Percentiles rank a stretch among this genome's conserved stretches.
Evolutionary conservation across 1,140 invertebrate genomes (phyloP).

Genomic region (Diprion similis): DNA sequence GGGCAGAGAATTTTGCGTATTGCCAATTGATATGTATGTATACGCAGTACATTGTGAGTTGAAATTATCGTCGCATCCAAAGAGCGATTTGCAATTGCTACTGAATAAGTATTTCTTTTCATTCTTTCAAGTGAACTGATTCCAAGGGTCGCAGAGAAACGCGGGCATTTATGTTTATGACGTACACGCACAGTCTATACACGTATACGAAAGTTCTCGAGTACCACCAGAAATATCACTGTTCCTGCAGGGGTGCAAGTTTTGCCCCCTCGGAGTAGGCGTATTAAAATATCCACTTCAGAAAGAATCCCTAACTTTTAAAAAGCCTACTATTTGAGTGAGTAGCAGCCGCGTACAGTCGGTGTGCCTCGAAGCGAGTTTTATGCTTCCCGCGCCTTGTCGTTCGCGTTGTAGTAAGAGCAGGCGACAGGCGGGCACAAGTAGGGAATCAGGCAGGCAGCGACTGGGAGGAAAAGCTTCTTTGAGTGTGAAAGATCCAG

Average conservation of each 20-base stretch:
- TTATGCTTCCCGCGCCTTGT: background rate
- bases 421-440: slow-evolving; percentile 25
- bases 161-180: too few species aligned
- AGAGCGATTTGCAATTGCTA: too few species aligned
- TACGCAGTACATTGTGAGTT: too few species aligned
- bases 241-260: background rate
- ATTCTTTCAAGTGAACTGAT: too few species aligned
- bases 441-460: background rate
- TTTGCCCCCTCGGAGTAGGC: background rate
- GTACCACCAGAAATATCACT: too few species aligned
- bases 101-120: too few species aligned
- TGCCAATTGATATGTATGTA: background rate
- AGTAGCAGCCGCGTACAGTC: background rate
- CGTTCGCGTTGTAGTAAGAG: slow-evolving; percentile 18
- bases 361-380: slow-evolving; percentile 1
- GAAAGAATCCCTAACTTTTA: slow-evolving; percentile 19
- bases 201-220: too few species aligned
- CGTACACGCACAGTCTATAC: too few species aligned
- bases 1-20: background rate
- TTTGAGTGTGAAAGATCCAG: slow-evolving; percentile 40
- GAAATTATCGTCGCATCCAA: too few species aligned
- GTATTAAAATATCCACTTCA: slow-evolving; percentile 15
- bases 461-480: slow-evolving; percentile 41
- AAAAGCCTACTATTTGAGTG: slow-evolving; percentile 21
- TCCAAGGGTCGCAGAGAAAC: too few species aligned